Base-by-base conservation (phyloP, 2,797 vertebrate species). In the Rhynchotus rufescens region DNA sequence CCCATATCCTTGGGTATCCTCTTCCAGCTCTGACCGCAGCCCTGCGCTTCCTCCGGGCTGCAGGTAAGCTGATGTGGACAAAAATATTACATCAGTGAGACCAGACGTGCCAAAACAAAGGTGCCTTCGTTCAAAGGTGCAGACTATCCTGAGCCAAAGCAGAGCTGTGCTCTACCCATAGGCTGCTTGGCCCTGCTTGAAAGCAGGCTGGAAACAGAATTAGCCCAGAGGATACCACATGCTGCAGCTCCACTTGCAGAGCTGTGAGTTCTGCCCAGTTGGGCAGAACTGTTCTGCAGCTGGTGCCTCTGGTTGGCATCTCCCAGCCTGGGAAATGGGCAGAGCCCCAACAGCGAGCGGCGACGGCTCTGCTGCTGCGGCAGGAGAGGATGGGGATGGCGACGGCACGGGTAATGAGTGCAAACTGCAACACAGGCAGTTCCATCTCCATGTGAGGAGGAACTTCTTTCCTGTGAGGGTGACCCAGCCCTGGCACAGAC, bases 1-100 rank as follows among this genome's bases (percentile, higher is more conserved):
- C 56, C 51, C 1, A 2, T 19, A 61, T 86, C 84, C 71, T 76
- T 2, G 3, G 49, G 42, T 52, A 69, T 0, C 83, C 59, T 17
- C 42, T 83, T 51, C 69, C 42, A 0, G 1, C 64, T 76, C 75
- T 83, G 3, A 4, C 51, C 0, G 8, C 3, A 5, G 87, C 73
- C 66, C 82, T 20, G 3, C 6, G 44, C 88, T 93, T 89, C 89
- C 69, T 74, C 82, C 86, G 92, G 93, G 93, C 92, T 96, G 93
- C 3, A 16, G 77, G 87, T 79, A 95, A 95, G 73, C 89, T 57
- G 74, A 95, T 93, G 89, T 21, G 67, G 84, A 60, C 2, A n/a
- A 44, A 59, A 75, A 47, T 6, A 9, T 30, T 26, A 76, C 38
- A 40, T 19, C 47, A 82, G 51, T 1, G 4, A 89, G 84, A 47